Base-by-base conservation (phyloP, 2,888 invertebrate genomes). In the Trilocha varians region DNA sequence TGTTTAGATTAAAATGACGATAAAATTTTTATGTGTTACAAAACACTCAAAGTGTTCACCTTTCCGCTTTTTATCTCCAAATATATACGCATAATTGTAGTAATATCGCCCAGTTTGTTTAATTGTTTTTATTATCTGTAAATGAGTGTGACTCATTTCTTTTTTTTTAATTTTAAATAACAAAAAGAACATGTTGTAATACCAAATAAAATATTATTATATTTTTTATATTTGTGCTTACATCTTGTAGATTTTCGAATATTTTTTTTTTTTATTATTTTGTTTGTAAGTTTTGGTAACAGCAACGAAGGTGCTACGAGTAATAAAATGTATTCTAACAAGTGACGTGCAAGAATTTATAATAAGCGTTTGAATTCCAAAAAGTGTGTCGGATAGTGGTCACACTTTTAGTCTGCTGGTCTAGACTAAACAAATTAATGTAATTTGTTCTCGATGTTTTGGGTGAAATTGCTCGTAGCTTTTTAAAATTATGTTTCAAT, bases 1-100 rank as follows among this genome's bases (percentile, higher is more conserved):
- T 36, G 36, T 15, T 36, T 11, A 16, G n/a, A 11, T 3, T 56
- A 25, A 25, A 53, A 53, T 57, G 74, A 78, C 70, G 61, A 65
- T 76, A 77, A 76, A 70, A 56, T 53, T 25, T 46, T 56, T 55
- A 44, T 55, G 46, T 52, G 54, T 57, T 67, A 67, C 55, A 61
- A 60, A 65, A 70, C 79, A 83, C 83, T 69, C 46, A 70, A 67
- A 82, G 84, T 83, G 83, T 83, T 80, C 63, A 68, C 54, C 52
- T 25, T 25, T 50, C 55, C 46, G 42, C 48, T 44, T 45, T 44
- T 45, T 48, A 44, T 45, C 42, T 40, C 18, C 39, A 67, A 65
- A 62, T 45, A 52, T 53, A 33, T 33, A 37, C 16, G 36, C 40
- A 40, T 38, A 51, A 59, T 67, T 71, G 60, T 59, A 56, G 59